Evolutionary conservation across 2,113 vertebrate genomes (phyloP).

Genomic region (Peucedramus taeniatus): DNA sequence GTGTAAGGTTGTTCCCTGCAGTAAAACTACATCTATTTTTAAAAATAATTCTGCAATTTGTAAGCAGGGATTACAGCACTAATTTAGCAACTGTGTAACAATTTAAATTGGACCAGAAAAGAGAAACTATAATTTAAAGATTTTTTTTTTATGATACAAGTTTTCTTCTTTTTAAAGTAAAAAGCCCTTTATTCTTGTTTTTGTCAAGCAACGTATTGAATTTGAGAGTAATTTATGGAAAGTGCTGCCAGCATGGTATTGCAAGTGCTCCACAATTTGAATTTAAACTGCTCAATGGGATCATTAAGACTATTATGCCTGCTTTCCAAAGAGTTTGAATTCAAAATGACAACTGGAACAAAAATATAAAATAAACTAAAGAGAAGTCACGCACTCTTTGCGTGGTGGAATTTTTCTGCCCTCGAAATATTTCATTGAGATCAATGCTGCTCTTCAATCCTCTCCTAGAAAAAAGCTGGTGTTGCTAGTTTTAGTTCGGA

Average conservation of each 20-base stretch:
- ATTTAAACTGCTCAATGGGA: slow-evolving; percentile 79
- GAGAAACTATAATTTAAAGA: slow-evolving; percentile 72
- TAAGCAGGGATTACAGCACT: slow-evolving; percentile 58
- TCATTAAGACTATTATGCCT: slow-evolving; percentile 82
- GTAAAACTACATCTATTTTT: slow-evolving; percentile 50
- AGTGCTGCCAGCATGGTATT: slow-evolving; percentile 74
- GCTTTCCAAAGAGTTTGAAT: slow-evolving; percentile 75
- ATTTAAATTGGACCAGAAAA: slow-evolving; percentile 68
- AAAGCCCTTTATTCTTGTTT: slow-evolving; percentile 62
- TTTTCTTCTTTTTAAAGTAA: slow-evolving; percentile 48
- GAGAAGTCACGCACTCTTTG: slow-evolving; percentile 54
- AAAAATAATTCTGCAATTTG: slow-evolving; percentile 60
- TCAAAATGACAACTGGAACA: slow-evolving; percentile 74
- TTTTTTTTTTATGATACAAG: slow-evolving; percentile 45
- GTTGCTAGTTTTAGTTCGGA: slow-evolving; percentile 32
- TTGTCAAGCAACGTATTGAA: slow-evolving; percentile 68
- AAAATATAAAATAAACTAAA: slow-evolving; percentile 62
- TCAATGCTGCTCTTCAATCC: slow-evolving; percentile 46
- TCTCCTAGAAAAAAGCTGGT: slow-evolving; percentile 45
- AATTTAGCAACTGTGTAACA: slow-evolving; percentile 68
- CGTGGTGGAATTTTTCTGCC: slow-evolving; percentile 63
- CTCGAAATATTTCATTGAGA: slow-evolving; percentile 57
- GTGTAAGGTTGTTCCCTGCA: slow-evolving; percentile 15
- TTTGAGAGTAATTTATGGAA: slow-evolving; percentile 78
- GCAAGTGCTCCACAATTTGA: slow-evolving; percentile 77